Evolutionary conservation across 64 coral and sea anemone species (phyloP).

Genomic region (Montipora capricornis): DNA sequence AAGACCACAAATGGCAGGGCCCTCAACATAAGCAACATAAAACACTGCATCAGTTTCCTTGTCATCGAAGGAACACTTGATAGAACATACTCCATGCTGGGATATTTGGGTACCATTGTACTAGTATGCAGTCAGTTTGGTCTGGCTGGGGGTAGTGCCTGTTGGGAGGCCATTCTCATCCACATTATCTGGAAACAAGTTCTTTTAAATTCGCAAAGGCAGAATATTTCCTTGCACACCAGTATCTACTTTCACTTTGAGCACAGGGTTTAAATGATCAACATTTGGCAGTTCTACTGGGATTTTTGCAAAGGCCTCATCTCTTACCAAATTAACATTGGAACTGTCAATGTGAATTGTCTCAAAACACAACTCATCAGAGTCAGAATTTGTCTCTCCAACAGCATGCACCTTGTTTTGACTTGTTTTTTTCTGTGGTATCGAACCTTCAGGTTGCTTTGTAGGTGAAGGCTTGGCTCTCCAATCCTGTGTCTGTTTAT

Average conservation of each 20-base stretch:
- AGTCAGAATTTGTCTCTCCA: background rate
- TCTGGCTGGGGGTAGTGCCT: background rate
- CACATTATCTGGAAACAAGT: slow-evolving; percentile 34
- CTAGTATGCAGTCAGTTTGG: background rate
- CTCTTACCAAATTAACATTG: background rate
- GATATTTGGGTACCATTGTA: slow-evolving; percentile 1
- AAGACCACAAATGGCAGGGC: slow-evolving; percentile 21
- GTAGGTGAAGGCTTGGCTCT: background rate
- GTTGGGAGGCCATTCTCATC: slow-evolving; percentile 29
- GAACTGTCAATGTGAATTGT: background rate
- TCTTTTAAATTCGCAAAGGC: slow-evolving; percentile 32
- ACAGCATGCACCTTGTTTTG: background rate
- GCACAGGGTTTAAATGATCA: background rate
- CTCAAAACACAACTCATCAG: background rate
- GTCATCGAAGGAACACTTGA: slow-evolving; percentile 7
- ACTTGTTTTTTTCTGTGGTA: background rate
- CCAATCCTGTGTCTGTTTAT: background rate
- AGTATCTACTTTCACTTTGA: slow-evolving; percentile 56
- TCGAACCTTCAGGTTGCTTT: background rate
- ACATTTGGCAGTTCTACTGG: background rate
- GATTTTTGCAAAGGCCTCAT: slow-evolving; percentile 36
- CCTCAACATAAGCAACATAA: slow-evolving; percentile 12
- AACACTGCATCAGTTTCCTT: slow-evolving; percentile 20
- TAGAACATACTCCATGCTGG: slow-evolving; percentile 25
- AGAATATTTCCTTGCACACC: slow-evolving; percentile 42